Percentiles rank a stretch among this genome's conserved stretches.
phyloP scores from a whole-genome alignment of 92 coral and sea anemone genomes.

The Paragorgia papillata region DNA sequence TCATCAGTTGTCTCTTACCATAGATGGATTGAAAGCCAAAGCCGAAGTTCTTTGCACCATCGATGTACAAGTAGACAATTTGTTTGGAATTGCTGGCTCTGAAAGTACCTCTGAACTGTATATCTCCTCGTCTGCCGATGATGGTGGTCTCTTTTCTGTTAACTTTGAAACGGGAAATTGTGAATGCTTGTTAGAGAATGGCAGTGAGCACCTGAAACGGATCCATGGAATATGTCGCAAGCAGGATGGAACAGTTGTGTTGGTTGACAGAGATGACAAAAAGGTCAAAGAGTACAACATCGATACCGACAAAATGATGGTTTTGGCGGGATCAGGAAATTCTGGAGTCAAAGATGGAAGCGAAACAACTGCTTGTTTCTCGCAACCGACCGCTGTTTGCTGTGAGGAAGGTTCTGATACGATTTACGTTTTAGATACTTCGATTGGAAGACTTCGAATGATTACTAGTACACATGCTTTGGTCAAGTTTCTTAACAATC shows the following conservation, averaged over 20 bases:
- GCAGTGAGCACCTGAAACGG: constrained; percentile 48
- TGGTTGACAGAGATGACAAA: constrained; percentile 63
- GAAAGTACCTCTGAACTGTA: constrained; percentile 26
- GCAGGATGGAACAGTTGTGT: constrained; percentile 45
- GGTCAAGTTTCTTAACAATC: constrained; percentile 54
- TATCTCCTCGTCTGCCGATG: constrained; percentile 30
- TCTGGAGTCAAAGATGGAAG: constrained; percentile 61
- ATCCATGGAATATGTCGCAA: constrained; percentile 52
- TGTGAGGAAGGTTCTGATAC: constrained; percentile 54
- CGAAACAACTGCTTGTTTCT: constrained; percentile 52
- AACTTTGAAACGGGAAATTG: constrained; percentile 47
- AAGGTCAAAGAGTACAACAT: constrained; percentile 56
- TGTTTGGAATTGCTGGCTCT: too few species aligned
- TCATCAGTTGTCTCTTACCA: constrained; percentile 30
- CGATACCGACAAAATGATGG: constrained; percentile 40
- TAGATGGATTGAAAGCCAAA: too few species aligned
- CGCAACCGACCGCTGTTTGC: constrained; percentile 64
- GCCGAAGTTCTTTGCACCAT: too few species aligned
- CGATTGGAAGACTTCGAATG: constrained; percentile 47
- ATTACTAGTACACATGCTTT: constrained; percentile 52
- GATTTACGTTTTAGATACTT: constrained; percentile 49
- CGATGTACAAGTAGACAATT: too few species aligned
- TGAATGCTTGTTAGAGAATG: constrained; percentile 53
- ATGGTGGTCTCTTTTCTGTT: constrained; percentile 43
- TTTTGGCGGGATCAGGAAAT: constrained; percentile 52